Conservation (phyloP, 2,797 vertebrate species). For the Enteromius trimaculatus region DNA sequence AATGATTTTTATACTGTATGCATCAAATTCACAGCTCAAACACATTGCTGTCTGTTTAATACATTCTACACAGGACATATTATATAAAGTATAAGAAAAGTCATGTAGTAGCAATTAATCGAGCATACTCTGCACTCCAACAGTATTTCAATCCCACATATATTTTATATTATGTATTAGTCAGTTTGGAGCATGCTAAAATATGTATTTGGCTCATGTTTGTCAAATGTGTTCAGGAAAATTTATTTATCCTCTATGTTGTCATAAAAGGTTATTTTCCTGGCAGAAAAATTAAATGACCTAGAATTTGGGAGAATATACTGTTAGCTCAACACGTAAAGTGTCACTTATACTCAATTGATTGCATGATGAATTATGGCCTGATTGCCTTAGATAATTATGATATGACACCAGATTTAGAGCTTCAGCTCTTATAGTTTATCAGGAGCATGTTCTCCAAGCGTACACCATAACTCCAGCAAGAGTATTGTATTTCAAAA, state of each 20-base stretch:
- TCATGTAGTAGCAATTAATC: neutral
- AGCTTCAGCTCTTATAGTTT: neutral
- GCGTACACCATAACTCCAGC: neutral
- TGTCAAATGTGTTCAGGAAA: neutral
- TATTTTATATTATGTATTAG: neutral
- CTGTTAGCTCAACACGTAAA: neutral
- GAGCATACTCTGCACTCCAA: neutral
- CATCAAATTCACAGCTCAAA: neutral
- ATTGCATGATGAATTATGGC: neutral
- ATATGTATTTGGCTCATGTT: neutral
- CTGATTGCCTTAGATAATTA: neutral
- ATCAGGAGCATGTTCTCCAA: neutral
- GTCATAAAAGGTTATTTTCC: neutral
- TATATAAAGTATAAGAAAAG: neutral
- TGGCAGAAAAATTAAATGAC: neutral
- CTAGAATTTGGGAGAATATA: neutral
- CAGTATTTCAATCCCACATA: neutral
- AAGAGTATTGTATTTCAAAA: neutral
- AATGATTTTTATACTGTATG: neutral
- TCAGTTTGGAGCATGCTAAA: neutral
- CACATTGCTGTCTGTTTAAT: neutral
- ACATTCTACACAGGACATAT: neutral
- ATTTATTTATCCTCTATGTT: neutral
- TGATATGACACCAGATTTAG: neutral
- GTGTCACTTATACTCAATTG: neutral